phyloP scores from a whole-genome alignment of 1,140 invertebrate species.

The Eulimnadia texana region DNA sequence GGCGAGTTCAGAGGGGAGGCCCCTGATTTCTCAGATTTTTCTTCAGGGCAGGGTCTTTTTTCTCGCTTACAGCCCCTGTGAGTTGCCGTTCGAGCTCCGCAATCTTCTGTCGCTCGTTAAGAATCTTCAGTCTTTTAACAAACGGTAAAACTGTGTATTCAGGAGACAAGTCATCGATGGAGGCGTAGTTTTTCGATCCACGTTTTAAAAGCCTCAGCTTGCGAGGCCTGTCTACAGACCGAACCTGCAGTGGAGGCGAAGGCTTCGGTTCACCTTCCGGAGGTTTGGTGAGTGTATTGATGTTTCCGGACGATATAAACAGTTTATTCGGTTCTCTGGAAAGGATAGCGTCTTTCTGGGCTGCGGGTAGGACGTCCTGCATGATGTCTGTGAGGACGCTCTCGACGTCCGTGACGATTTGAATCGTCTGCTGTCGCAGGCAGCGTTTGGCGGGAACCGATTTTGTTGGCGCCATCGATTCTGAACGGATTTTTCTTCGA shows the following conservation, averaged over 20 bases:
- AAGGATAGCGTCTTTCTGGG: not conserved
- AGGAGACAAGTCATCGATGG: constrained; percentile 71
- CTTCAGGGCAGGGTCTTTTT: no score
- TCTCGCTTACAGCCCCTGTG: no score
- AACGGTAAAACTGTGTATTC: constrained; percentile 71
- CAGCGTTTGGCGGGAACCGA: not conserved
- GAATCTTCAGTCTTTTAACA: constrained; percentile 71
- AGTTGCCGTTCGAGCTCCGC: constrained; percentile 60
- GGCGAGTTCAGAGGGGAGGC: constrained; percentile 34
- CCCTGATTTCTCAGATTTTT: not conserved
- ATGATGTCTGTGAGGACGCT: constrained; percentile 13
- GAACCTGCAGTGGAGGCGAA: not conserved
- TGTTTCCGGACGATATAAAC: not conserved
- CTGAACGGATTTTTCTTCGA: not conserved
- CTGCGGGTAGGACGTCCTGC: constrained; percentile 5
- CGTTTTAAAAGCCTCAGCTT: constrained; percentile 21
- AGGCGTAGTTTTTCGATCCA: constrained; percentile 43
- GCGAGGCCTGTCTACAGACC: not conserved
- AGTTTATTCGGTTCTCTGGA: not conserved
- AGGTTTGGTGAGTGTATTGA: not conserved
- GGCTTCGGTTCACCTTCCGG: not conserved
- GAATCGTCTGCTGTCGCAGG: constrained; percentile 9
- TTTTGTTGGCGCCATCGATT: not conserved
- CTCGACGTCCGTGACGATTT: constrained; percentile 13
- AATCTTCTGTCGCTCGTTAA: constrained; percentile 75